Evolutionary conservation across 2,888 invertebrate species (phyloP).

Genomic region (Vanessa cardui): DNA sequence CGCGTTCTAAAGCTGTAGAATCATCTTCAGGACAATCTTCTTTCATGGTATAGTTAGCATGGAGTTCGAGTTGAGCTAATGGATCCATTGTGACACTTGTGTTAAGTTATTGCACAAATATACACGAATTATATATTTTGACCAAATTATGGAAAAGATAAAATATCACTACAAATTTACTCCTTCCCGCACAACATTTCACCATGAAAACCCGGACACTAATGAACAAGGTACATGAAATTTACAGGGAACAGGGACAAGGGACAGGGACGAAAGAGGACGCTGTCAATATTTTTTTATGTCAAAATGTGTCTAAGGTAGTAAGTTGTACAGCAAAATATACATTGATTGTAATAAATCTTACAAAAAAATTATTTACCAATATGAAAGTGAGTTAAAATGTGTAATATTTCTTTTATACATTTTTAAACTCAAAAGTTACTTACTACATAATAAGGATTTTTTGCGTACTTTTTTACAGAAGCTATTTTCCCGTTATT

Average conservation of each 20-base stretch:
- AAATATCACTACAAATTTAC: constrained; percentile 1
- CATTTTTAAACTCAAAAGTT: no score
- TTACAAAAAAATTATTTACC: no score
- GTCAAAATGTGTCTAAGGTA: background rate
- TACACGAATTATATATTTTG: no score
- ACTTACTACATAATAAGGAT: no score
- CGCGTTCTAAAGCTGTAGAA: constrained; percentile 45
- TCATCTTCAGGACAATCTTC: constrained; percentile 46
- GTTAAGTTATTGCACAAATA: background rate
- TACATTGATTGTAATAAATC: background rate
- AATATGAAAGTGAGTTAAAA: no score
- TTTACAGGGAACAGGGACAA: constrained; percentile 7
- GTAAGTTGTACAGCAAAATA: background rate
- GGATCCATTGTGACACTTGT: constrained; percentile 26
- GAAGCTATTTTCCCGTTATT: no score
- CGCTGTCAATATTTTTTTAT: constrained; percentile 9
- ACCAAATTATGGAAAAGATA: no score
- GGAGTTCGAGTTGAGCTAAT: constrained; percentile 40
- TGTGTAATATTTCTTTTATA: no score
- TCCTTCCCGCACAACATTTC: background rate
- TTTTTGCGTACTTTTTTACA: no score
- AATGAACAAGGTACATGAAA: constrained; percentile 10
- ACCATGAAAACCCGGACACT: constrained; percentile 4
- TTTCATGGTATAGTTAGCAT: constrained; percentile 43
- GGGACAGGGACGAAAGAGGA: constrained; percentile 15